A percentile compares a stretch with the other conserved stretches of the same genome.
phyloP scores from a whole-genome alignment of 2,888 invertebrate species.

The Clistopyga incitator region DNA sequence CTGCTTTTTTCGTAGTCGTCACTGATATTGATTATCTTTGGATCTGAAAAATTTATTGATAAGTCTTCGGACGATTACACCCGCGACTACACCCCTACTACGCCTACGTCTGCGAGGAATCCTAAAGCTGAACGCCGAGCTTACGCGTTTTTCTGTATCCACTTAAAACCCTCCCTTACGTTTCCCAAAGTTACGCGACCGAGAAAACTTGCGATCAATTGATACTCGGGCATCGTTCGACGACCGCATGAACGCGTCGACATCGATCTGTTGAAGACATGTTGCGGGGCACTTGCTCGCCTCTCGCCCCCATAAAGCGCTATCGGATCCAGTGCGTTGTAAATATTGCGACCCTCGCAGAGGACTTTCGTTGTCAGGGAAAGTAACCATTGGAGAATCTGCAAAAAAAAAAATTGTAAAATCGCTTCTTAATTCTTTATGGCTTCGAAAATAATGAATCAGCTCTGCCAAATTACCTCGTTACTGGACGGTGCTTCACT shows the following conservation, averaged over 20 bases:
- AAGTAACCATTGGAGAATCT: constrained; percentile 91
- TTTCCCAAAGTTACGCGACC: constrained; percentile 87
- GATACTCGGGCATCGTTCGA: constrained; percentile 90
- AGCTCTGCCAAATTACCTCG: constrained; percentile 84
- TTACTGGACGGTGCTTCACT: constrained; percentile 87
- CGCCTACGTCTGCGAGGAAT: constrained; percentile 19
- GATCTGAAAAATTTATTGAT: constrained; percentile 16
- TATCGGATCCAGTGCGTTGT: constrained; percentile 55
- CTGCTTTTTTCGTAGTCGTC: constrained; percentile 1
- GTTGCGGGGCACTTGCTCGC: constrained; percentile 25
- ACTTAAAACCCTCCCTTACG: constrained; percentile 87
- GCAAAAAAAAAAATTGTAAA: constrained; percentile 69
- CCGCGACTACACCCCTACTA: constrained; percentile 45
- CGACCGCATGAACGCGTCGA: constrained; percentile 84
- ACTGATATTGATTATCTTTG: constrained; percentile 11
- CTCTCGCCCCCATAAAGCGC: constrained; percentile 45
- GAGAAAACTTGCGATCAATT: constrained; percentile 89
- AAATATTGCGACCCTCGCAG: constrained; percentile 86
- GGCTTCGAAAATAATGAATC: background rate
- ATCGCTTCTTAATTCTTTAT: constrained; percentile 12
- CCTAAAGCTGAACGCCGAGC: background rate
- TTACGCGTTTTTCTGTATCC: constrained; percentile 86
- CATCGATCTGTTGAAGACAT: constrained; percentile 65
- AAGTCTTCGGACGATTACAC: constrained; percentile 9
- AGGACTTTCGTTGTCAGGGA: constrained; percentile 91